These are phyloP conservation scores for Pasiphila rectangulata DNA, from an alignment of 2,888 invertebrate species.

Conservation along the genomic window DNA sequence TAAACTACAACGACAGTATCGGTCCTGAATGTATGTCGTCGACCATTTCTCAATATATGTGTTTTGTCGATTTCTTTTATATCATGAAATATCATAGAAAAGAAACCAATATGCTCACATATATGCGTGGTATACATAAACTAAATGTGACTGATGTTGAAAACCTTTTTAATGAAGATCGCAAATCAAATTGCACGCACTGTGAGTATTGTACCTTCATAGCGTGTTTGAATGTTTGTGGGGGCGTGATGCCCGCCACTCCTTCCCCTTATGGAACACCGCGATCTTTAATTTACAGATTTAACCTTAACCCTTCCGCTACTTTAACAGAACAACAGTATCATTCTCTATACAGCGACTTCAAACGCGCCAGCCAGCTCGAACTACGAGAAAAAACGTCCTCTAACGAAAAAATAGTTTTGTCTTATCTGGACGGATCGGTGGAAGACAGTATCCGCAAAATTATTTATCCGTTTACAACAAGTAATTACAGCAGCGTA, in stretches of 20 bases:
- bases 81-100: constrained; percentile 12
- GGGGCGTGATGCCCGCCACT: constrained; percentile 10
- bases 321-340: constrained; percentile 13
- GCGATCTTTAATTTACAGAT: background rate
- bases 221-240: constrained; percentile 4
- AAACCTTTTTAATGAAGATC: background rate
- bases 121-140: no score
- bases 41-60: background rate
- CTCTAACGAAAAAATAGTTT: background rate
- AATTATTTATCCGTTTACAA: constrained; percentile 15
- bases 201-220: constrained; percentile 14
- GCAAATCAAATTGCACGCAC: constrained; percentile 8
- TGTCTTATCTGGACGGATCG: background rate
- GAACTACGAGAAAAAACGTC: constrained; percentile 8
- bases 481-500: constrained; percentile 5
- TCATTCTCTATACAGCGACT: constrained; percentile 14
- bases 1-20: background rate
- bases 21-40: background rate
- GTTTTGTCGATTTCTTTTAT: constrained; percentile 1
- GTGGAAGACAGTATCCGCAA: constrained; percentile 11
- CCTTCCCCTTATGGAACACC: constrained; percentile 13
- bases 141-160: background rate
- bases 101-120: background rate
- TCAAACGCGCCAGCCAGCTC: constrained; percentile 15
- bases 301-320: background rate